Evolutionary conservation across 37 sponge, comb jelly and placozoan genomes (phyloP).

Genomic region (Ianthella basta): DNA sequence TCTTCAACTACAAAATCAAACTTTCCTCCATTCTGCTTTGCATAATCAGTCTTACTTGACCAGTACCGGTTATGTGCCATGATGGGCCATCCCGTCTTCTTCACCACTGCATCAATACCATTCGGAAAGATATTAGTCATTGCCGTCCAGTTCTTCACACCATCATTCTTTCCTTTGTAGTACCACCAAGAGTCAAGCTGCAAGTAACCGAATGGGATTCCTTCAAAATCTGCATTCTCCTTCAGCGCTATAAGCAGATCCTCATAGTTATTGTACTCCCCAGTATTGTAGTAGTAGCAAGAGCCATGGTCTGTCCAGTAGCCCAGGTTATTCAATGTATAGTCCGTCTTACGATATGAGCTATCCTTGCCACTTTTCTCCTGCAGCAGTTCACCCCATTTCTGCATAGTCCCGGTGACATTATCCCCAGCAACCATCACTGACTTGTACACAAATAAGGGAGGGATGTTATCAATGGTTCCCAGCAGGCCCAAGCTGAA

Average conservation of each 20-base stretch:
- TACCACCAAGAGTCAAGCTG: slow-evolving; percentile 67
- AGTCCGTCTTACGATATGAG: slow-evolving; percentile 22
- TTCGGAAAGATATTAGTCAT: slow-evolving; percentile 52
- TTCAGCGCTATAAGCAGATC: slow-evolving; percentile 33
- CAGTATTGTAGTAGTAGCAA: slow-evolving; percentile 53
- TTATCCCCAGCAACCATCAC: slow-evolving; percentile 37
- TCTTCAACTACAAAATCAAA: slow-evolving; percentile 38
- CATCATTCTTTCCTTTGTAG: slow-evolving; percentile 55
- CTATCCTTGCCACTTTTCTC: background rate
- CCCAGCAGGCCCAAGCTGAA: slow-evolving; percentile 49
- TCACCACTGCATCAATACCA: slow-evolving; percentile 34
- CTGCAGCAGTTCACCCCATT: slow-evolving; percentile 40
- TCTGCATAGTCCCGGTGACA: slow-evolving; percentile 36
- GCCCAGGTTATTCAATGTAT: slow-evolving; percentile 30
- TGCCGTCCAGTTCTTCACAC: slow-evolving; percentile 68
- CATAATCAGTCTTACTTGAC: slow-evolving; percentile 47
- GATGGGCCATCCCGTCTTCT: slow-evolving; percentile 59
- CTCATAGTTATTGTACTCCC: slow-evolving; percentile 32
- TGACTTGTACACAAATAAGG: slow-evolving; percentile 12
- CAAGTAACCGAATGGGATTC: slow-evolving; percentile 40
- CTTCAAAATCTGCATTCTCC: slow-evolving; percentile 3
- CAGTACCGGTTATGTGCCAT: slow-evolving; percentile 67
- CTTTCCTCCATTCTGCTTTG: slow-evolving; percentile 46
- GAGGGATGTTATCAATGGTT: slow-evolving; percentile 40
- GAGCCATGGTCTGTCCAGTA: slow-evolving; percentile 62